Conservation (phyloP, 2,113 vertebrate species). For the Psammodynastes pulverulentus region DNA sequence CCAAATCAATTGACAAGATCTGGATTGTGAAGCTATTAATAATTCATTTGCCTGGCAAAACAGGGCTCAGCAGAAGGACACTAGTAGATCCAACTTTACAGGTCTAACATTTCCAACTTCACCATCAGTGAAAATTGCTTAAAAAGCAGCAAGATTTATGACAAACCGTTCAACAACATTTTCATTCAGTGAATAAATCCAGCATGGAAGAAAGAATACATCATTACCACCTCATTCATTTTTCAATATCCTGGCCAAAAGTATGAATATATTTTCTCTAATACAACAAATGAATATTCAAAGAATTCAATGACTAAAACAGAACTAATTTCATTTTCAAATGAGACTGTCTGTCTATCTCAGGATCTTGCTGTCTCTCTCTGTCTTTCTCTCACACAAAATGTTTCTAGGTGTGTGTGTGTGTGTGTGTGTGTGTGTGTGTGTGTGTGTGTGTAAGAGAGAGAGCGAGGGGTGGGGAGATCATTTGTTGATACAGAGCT, state of each 20-base stretch:
- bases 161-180: fast-evolving
- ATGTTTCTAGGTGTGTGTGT: no score
- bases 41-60: neutral
- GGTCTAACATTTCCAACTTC: neutral
- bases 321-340: slow-evolving; percentile 1
- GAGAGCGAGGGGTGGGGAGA: no score
- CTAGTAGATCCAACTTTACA: neutral
- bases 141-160: neutral
- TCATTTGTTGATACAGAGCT: neutral
- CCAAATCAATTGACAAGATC: neutral
- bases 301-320: slow-evolving; percentile 24
- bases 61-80: neutral
- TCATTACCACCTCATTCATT: neutral
- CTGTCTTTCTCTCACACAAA: neutral
- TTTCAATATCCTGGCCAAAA: slow-evolving; percentile 8
- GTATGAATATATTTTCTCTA: slow-evolving; percentile 5
- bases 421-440: no score
- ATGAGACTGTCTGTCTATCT: neutral
- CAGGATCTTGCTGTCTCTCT: neutral
- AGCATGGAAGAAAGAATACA: neutral
- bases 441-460: no score
- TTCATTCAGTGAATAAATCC: neutral
- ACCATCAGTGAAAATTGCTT: neutral
- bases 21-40: neutral
- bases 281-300: slow-evolving; percentile 17